These are phyloP conservation scores for fruit fly (Drosophila melanogaster) DNA, from an alignment of 1,140 invertebrate species.

Conservation along the genomic window DNA sequence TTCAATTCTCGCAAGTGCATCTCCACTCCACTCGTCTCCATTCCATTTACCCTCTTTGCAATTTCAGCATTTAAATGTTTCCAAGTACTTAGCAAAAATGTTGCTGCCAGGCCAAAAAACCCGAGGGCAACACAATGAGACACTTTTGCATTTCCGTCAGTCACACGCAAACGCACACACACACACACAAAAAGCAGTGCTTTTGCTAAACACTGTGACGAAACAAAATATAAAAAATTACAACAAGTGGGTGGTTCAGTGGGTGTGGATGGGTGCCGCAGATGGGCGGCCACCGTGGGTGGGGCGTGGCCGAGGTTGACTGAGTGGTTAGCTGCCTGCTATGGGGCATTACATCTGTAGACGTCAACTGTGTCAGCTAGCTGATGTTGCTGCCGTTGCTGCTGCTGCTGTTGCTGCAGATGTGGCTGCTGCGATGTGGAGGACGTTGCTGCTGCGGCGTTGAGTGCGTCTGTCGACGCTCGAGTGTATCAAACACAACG, in stretches of 20 bases:
- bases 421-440: conserved; percentile 18
- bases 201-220: conserved; percentile 66
- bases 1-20: conserved; percentile 48
- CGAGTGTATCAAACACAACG: conserved; percentile 77
- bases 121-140: conserved; percentile 64
- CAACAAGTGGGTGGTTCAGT: conserved; percentile 25
- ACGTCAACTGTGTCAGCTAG: conserved; percentile 72
- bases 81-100: conserved; percentile 74
- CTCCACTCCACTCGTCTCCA: background rate
- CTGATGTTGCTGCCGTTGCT: conserved; percentile 38
- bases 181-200: conserved; percentile 34
- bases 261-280: background rate
- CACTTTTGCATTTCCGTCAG: conserved; percentile 74
- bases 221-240: conserved; percentile 64
- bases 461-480: conserved; percentile 79
- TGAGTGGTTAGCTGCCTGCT: conserved; percentile 68
- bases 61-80: conserved; percentile 75
- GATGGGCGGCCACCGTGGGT: background rate
- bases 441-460: conserved; percentile 43
- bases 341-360: conserved; percentile 72
- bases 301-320: conserved; percentile 58
- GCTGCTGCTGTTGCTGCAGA: conserved; percentile 25
- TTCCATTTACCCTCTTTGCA: conserved; percentile 27
- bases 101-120: conserved; percentile 50
- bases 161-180: conserved; percentile 36